Evolutionary conservation across 2,113 vertebrate genomes (phyloP), one percentile per base, ranked within the genome.

Genomic region (Ceyx cyanopectus): DNA sequence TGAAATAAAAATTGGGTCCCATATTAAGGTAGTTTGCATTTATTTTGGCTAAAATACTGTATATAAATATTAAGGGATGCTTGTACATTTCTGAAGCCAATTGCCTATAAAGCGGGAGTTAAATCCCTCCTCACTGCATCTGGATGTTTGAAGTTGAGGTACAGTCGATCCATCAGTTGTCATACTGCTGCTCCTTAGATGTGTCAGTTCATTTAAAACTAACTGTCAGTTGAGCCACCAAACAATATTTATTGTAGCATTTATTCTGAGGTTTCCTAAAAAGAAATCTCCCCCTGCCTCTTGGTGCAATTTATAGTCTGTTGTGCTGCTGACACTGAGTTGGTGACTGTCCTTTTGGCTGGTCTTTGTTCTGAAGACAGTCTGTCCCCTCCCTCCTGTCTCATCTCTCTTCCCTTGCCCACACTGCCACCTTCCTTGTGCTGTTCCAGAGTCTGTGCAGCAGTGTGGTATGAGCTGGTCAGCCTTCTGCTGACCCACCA

Each of bases 351-450:
- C 30, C 27, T 58, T 40, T 7, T 37, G 26, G 37, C 60, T 32
- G 53, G 1, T 14, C 7, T 50, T 45, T 1, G 58, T 11, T 48
- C 26, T 43, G 46, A 6, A 4, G 20, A 27, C 32, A 26, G 40
- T 9, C 30, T 51, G 32, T 72, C 21, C 16, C 1, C 40, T 70
- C 9, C n/a, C 8, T 8, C 9, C 23, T 10, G 1, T 6, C 18
- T 41, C 18, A 7, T 18, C n/a, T 70, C 30, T 21, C 4, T 6
- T 67, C 40, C 34, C 57, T 21, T 26, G 37, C 34, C 21, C 19
- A 2, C 0, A 0, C n/a, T 30, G 21, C 72, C 2, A 5, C 53
- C 45, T 37, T 27, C 30, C 34, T 51, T 21, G 24, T 2, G 0
- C 46, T 40, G 81, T n/a, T 27, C 21, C 14, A 2, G n/a, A 29